Evolutionary conservation across 2,888 invertebrate genomes (phyloP).

Genomic region (Ceraclea dissimilis): DNA sequence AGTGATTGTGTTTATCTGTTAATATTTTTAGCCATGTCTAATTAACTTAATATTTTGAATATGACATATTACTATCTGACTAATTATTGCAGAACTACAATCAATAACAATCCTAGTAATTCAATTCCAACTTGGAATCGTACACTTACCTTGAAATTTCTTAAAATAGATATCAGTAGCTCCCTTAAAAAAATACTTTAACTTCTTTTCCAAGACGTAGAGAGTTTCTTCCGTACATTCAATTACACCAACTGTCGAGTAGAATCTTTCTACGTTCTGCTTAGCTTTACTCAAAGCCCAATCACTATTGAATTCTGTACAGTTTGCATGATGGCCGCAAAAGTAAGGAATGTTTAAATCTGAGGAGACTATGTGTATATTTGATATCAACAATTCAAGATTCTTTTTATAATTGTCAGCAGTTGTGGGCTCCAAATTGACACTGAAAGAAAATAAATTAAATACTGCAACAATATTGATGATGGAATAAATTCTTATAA

Average conservation of each 20-base stretch:
- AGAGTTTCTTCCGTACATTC: conserved; percentile 51
- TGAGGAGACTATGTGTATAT: conserved; percentile 20
- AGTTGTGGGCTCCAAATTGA: background rate
- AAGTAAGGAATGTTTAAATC: conserved; percentile 52
- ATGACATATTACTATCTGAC: too few relatives aligned
- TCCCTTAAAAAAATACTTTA: conserved; percentile 53
- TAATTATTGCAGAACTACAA: too few relatives aligned
- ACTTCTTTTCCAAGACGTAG: conserved; percentile 41
- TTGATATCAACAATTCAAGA: background rate
- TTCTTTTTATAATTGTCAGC: background rate
- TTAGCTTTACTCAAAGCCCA: conserved; percentile 51
- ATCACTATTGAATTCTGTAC: conserved; percentile 49
- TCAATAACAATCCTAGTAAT: too few relatives aligned
- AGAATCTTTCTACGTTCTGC: conserved; percentile 49
- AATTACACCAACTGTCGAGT: conserved; percentile 50
- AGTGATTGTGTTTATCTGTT: too few relatives aligned
- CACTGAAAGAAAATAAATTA: background rate
- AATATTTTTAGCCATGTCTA: too few relatives aligned
- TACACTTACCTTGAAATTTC: conserved; percentile 43
- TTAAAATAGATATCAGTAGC: conserved; percentile 42
- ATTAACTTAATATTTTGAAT: too few relatives aligned
- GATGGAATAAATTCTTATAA: too few relatives aligned
- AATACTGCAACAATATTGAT: background rate
- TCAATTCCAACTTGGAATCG: too few relatives aligned
- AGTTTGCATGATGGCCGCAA: conserved; percentile 53